phyloP scores from a whole-genome alignment of 2,888 invertebrate species.

The Rambutsinella grinnellia region DNA sequence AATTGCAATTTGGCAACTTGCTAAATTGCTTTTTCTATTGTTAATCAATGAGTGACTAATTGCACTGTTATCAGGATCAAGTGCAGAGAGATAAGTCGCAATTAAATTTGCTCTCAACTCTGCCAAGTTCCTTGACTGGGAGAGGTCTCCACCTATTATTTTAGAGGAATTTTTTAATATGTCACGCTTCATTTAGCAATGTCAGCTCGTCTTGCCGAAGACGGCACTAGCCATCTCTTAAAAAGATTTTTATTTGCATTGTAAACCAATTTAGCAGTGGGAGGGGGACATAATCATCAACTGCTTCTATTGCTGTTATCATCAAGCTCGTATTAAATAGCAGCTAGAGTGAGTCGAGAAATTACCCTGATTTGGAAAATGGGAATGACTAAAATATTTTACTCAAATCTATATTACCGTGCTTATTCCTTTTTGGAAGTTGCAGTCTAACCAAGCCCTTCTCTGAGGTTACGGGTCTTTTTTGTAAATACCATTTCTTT shows the following conservation, averaged over 20 bases:
- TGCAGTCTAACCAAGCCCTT: neutral
- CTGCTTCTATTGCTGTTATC: neutral
- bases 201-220: too few relatives aligned
- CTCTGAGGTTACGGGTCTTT: neutral
- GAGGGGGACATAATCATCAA: too few relatives aligned
- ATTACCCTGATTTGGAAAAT: constrained; percentile 40
- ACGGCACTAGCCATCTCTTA: too few relatives aligned
- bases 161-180: neutral
- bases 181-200: constrained; percentile 28
- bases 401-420: neutral
- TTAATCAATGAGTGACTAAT: constrained; percentile 48
- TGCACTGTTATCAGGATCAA: constrained; percentile 15
- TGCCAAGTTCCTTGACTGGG: neutral
- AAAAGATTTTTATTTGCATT: constrained; percentile 51
- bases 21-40: too few relatives aligned
- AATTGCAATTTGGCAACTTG: neutral
- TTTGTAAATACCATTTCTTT: neutral
- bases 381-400: constrained; percentile 25
- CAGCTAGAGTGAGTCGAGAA: neutral
- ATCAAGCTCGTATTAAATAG: neutral
- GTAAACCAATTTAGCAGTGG: constrained; percentile 46
- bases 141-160: neutral
- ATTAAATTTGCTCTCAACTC: neutral
- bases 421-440: neutral
- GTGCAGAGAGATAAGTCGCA: neutral